A percentile compares a stretch with the other conserved stretches of the same genome.
These are phyloP conservation scores for Leptoteleia sp. DNA, from an alignment of 1,140 invertebrate genomes.

Conservation along the genomic window DNA sequence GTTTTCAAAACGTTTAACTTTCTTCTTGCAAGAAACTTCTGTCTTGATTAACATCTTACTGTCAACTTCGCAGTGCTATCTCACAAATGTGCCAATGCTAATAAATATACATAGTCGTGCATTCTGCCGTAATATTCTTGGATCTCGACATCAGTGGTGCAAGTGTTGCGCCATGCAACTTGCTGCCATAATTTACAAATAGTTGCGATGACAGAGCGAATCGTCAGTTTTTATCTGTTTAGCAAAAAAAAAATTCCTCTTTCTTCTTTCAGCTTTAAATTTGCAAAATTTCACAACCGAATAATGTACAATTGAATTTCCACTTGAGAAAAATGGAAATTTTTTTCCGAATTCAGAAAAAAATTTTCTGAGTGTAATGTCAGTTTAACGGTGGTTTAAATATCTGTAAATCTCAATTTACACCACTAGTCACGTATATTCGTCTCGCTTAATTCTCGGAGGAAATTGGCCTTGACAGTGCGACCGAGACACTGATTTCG, in stretches of 20 bases:
- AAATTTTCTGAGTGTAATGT: no score
- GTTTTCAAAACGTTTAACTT: no score
- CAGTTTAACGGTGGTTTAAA: no score
- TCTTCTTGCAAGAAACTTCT: slow-evolving; percentile 17
- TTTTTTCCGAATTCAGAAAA: no score
- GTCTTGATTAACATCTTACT: slow-evolving; percentile 21
- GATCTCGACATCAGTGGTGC: slow-evolving; percentile 18
- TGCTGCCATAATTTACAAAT: slow-evolving; percentile 19
- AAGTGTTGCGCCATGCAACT: slow-evolving; percentile 27
- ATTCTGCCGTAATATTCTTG: slow-evolving; percentile 31
- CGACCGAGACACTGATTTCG: slow-evolving; percentile 64
- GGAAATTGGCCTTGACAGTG: slow-evolving; percentile 77
- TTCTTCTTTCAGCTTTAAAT: no score
- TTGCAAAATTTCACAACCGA: no score
- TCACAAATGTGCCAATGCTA: slow-evolving; percentile 44
- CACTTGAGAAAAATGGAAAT: no score
- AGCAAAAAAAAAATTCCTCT: slow-evolving; percentile 5
- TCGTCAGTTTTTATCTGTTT: neutral
- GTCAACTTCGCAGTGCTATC: slow-evolving; percentile 3
- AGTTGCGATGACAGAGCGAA: slow-evolving; percentile 23
- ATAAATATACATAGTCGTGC: slow-evolving; percentile 35
- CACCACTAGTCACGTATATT: no score
- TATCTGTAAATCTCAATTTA: no score
- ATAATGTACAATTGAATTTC: no score
- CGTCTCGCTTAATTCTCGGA: slow-evolving; percentile 19